Base-by-base conservation (phyloP, 37 sponge, comb jelly and placozoan genomes). In the Geodia barretti region DNA sequence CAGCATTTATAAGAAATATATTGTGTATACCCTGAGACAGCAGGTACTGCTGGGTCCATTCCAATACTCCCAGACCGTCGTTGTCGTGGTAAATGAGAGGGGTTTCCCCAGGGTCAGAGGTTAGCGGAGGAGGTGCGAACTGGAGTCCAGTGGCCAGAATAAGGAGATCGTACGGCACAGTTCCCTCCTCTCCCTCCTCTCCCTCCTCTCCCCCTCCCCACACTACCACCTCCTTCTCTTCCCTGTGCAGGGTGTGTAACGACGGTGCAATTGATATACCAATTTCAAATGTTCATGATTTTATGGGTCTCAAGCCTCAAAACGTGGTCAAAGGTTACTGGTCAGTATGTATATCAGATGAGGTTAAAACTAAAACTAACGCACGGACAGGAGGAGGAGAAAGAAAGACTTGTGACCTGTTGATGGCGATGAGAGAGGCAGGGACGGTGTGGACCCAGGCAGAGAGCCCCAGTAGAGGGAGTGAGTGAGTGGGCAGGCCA, bases 381-480 rank as follows among this genome's bases (percentile, higher is more conserved):
- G 21, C 37, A 30, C 23, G 26, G 38, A 39, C 39, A 39, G n/a
- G 64, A 58, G 60, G 17, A 58, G 19, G 11, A 19, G 60, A 20
- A 19, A 19, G 17, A 58, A 58, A 19, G 11, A 19, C 19, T 58
- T 5, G 36, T 17, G 0, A 91, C 92, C 92, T 82, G 70, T 87
- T 32, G 25, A 91, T 72, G 37, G 82, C 73, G 5, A 78, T 47
- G 61, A 92, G 24, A 1, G 37, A 78, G 9, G 83, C 90, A 8
- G 32, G 62, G 38, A 89, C 91, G 9, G 79, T 74, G 64, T 83
- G 86, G 25, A 93, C 67, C 94, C 94, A 90, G 20, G 91, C 64
- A 21, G 59, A 29, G 29, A 93, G 81, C 19, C 89, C 89, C 64
- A 92, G 41, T 1, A 24, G 63, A 20, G 65, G 39, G 65, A 71